phyloP scores from a whole-genome alignment of 2,888 invertebrate species.

The Leucania comma region DNA sequence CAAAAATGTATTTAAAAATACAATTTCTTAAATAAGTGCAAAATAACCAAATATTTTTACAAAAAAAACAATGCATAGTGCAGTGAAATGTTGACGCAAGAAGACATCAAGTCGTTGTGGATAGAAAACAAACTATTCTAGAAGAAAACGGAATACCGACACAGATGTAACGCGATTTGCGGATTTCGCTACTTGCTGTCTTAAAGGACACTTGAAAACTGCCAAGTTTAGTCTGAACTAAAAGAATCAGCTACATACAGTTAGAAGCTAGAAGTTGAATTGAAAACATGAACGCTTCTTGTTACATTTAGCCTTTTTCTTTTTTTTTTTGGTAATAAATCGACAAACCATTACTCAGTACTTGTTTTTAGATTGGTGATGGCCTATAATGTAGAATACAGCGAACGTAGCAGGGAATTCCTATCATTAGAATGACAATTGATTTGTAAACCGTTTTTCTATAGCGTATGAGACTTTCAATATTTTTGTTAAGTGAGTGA shows the following conservation, averaged over 20 bases:
- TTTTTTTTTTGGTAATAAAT: no score
- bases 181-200: constrained; percentile 71
- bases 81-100: neutral
- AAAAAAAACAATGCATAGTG: neutral
- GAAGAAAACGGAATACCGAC: constrained; percentile 63
- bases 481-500: neutral
- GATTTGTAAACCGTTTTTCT: constrained; percentile 38
- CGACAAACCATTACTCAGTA: constrained; percentile 20
- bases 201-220: constrained; percentile 71
- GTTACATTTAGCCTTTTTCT: constrained; percentile 2
- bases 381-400: constrained; percentile 57
- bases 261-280: constrained; percentile 36
- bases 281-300: constrained; percentile 33
- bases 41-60: no score
- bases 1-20: no score
- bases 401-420: constrained; percentile 39
- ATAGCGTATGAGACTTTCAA: no score
- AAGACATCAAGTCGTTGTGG: neutral
- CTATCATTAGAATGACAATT: constrained; percentile 35
- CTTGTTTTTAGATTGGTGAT: constrained; percentile 40
- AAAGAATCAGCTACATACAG: constrained; percentile 54
- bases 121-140: neutral
- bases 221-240: constrained; percentile 66
- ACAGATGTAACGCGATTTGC: constrained; percentile 68
- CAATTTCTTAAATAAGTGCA: no score